A percentile compares a stretch with the other conserved stretches of the same genome.
Evolutionary conservation across 2,113 vertebrate genomes (phyloP).

Genomic region (Catharus minimus): DNA sequence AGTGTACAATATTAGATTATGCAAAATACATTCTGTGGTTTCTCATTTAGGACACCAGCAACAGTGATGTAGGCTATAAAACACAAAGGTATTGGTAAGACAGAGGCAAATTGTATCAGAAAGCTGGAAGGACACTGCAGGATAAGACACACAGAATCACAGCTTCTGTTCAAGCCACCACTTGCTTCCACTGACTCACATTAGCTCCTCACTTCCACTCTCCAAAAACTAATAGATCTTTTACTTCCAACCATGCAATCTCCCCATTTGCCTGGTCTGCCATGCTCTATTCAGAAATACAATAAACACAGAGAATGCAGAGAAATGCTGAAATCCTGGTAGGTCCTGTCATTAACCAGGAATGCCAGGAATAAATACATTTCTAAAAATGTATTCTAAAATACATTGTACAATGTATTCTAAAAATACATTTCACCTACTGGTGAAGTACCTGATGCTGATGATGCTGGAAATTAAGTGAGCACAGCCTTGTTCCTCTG

Average conservation of each 20-base stretch:
- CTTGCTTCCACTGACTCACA: neutral
- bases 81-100: neutral
- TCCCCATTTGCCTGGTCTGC: neutral
- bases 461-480: neutral
- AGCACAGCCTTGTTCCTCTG: neutral
- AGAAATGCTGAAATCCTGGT: neutral
- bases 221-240: neutral
- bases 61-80: neutral
- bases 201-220: neutral
- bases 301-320: neutral
- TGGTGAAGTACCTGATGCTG: neutral
- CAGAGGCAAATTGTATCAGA: neutral
- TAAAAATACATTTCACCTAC: neutral
- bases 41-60: neutral
- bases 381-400: neutral
- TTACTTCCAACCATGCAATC: neutral
- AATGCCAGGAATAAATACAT: neutral
- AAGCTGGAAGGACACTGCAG: neutral
- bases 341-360: neutral
- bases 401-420: too few species aligned
- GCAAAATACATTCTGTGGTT: neutral
- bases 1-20: neutral
- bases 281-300: neutral
- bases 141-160: neutral
- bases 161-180: neutral